phyloP scores from a whole-genome alignment of 2,113 vertebrate species.

The Petrocephalus microphthalmus region DNA sequence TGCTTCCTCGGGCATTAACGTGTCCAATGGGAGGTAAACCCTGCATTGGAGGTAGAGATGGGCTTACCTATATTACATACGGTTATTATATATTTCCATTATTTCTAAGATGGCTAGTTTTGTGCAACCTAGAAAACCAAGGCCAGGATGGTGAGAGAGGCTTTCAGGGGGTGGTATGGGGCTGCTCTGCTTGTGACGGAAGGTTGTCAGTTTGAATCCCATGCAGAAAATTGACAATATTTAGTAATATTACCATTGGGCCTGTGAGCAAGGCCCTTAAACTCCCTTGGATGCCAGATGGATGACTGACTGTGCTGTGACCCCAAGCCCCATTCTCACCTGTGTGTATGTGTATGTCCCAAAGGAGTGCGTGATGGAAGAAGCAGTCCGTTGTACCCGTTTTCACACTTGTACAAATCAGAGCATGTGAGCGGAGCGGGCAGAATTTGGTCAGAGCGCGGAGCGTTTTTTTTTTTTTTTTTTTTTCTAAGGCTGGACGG shows the following conservation, averaged over 20 bases:
- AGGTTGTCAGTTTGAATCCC: background rate
- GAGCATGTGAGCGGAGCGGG: too few species aligned
- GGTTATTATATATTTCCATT: background rate
- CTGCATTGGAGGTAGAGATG: background rate
- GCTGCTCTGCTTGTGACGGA: background rate
- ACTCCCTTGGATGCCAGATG: background rate
- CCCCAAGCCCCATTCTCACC: background rate
- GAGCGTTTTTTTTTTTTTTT: too few species aligned
- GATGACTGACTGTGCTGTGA: background rate
- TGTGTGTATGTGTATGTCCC: background rate
- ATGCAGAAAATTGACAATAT: background rate
- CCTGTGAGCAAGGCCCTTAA: background rate
- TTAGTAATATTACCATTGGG: background rate
- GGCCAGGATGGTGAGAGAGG: conserved; percentile 51
- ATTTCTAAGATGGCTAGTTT: background rate
- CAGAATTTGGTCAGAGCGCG: too few species aligned
- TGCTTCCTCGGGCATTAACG: background rate
- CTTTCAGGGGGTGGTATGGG: conserved; percentile 31
- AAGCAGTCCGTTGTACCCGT: background rate
- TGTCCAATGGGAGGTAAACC: background rate
- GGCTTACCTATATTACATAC: background rate
- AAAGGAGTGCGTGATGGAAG: background rate
- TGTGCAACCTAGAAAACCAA: background rate
- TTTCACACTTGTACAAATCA: background rate
- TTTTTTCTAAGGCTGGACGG: too few species aligned